Percentiles rank a stretch among this genome's conserved stretches.
These are phyloP conservation scores for Bimastos eiseni DNA, from an alignment of 2,888 invertebrate species.

Conservation along the genomic window DNA sequence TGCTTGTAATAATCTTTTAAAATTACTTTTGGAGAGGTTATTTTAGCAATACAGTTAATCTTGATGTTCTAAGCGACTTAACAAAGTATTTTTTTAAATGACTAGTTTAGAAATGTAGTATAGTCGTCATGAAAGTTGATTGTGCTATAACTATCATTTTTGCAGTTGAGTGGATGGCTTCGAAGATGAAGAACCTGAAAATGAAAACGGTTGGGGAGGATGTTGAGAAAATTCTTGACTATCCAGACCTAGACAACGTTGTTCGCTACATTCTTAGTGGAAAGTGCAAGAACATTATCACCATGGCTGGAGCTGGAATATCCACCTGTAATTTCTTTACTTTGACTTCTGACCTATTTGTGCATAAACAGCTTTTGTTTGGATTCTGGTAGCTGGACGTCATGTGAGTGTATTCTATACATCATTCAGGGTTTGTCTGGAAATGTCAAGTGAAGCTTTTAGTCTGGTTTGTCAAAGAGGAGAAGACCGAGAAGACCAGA, in stretches of 20 bases:
- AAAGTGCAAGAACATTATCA: conserved; percentile 82
- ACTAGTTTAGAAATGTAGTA: not conserved
- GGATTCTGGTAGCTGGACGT: not conserved
- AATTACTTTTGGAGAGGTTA: not conserved
- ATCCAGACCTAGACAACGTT: conserved; percentile 69
- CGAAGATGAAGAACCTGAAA: not conserved
- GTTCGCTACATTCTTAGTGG: conserved; percentile 77
- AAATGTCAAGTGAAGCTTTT: not conserved
- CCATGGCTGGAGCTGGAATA: conserved; percentile 93
- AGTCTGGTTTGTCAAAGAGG: too few species aligned
- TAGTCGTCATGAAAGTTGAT: not conserved
- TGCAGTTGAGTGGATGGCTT: not conserved
- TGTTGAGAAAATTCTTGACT: conserved; percentile 9
- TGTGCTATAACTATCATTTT: not conserved
- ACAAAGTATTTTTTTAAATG: not conserved
- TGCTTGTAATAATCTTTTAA: not conserved
- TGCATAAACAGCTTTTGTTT: not conserved
- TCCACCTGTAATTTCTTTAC: conserved; percentile 80
- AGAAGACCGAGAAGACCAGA: too few species aligned
- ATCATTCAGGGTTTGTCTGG: not conserved
- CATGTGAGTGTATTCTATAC: not conserved
- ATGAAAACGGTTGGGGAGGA: not conserved
- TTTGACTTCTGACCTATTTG: too few species aligned
- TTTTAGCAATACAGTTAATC: not conserved
- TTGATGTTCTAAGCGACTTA: too few species aligned